Evolutionary conservation across 92 coral and sea anemone genomes (phyloP).

Genomic region (Meandrina meandrites): DNA sequence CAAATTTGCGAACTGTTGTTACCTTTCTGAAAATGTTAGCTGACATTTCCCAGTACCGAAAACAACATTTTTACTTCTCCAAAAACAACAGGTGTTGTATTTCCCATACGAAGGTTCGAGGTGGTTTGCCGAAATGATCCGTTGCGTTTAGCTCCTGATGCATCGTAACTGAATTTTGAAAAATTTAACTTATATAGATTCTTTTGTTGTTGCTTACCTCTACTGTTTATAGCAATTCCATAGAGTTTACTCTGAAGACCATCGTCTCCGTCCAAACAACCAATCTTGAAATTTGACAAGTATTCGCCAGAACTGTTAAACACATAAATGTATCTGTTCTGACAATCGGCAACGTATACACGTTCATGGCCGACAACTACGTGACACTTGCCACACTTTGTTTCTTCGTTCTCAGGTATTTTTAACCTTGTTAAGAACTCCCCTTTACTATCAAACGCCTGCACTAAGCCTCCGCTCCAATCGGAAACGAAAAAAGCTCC

Average conservation of each 20-base stretch:
- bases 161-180: too few relatives aligned
- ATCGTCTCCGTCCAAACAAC: slow-evolving; percentile 54
- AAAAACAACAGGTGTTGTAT: too few relatives aligned
- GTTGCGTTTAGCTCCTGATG: too few relatives aligned
- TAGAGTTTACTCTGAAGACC: slow-evolving; percentile 55
- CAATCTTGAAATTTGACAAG: slow-evolving; percentile 38
- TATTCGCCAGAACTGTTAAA: slow-evolving; percentile 40
- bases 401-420: slow-evolving; percentile 9
- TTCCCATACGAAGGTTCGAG: too few relatives aligned
- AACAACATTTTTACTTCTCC: too few relatives aligned
- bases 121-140: too few relatives aligned
- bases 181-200: too few relatives aligned
- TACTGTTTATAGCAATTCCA: slow-evolving; percentile 52
- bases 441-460: slow-evolving; percentile 53
- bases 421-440: slow-evolving; percentile 38
- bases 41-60: too few relatives aligned
- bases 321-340: slow-evolving; percentile 46
- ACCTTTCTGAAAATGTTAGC: too few relatives aligned
- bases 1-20: too few relatives aligned
- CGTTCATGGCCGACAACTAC: slow-evolving; percentile 46
- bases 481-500: slow-evolving; percentile 57
- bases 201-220: slow-evolving; percentile 26
- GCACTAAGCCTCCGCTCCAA: slow-evolving; percentile 51
- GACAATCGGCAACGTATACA: slow-evolving; percentile 57
- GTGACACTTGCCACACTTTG: slow-evolving; percentile 45